phyloP scores from a whole-genome alignment of 2,113 vertebrate genomes.

The Eolophus roseicapilla region DNA sequence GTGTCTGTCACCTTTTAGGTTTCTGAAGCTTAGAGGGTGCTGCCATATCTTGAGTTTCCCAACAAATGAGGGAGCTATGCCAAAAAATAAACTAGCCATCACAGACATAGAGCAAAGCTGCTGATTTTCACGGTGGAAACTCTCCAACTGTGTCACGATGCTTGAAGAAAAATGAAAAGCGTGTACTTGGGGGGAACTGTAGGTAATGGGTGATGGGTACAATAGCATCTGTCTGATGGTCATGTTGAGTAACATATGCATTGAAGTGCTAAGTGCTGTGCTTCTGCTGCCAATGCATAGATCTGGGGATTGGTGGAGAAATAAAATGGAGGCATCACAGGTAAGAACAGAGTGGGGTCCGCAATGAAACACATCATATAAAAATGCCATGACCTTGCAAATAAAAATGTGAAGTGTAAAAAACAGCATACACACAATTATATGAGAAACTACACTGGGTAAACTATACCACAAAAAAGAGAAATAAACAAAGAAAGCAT shows the following conservation, averaged over 20 bases:
- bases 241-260: slow-evolving; percentile 52
- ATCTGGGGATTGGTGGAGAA: slow-evolving; percentile 35
- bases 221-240: slow-evolving; percentile 49
- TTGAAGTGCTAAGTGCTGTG: slow-evolving; percentile 22
- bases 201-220: slow-evolving; percentile 51
- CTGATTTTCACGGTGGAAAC: slow-evolving; percentile 72
- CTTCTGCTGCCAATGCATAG: slow-evolving; percentile 72
- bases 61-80: background rate
- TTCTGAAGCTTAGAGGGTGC: background rate
- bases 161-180: slow-evolving; percentile 62
- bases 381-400: slow-evolving; percentile 66
- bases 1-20: background rate
- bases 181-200: slow-evolving; percentile 31
- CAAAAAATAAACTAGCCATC: slow-evolving; percentile 58
- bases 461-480: slow-evolving; percentile 58
- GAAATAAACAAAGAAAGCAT: slow-evolving; percentile 72
- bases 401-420: slow-evolving; percentile 65
- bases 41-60: background rate
- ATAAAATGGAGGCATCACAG: slow-evolving; percentile 50
- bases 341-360: slow-evolving; percentile 30
- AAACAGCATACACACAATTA: slow-evolving; percentile 59
- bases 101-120: slow-evolving; percentile 77
- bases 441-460: slow-evolving; percentile 59
- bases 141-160: slow-evolving; percentile 68
- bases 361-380: slow-evolving; percentile 40